Evolutionary conservation across 2,888 invertebrate species (phyloP).

Genomic region (Crematogaster levior): DNA sequence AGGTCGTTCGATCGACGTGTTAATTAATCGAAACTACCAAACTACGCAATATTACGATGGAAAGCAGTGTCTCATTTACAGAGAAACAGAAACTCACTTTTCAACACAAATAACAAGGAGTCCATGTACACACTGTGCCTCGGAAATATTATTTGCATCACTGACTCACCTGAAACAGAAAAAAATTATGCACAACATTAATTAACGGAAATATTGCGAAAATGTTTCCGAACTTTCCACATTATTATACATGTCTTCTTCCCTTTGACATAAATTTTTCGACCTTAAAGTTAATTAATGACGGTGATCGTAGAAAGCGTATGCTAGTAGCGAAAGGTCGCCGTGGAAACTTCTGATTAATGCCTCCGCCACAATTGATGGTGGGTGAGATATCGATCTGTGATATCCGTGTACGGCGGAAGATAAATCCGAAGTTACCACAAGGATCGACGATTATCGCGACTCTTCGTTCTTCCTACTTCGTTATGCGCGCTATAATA

Average conservation of each 20-base stretch:
- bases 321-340: not conserved
- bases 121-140: not conserved
- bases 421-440: constrained; percentile 41
- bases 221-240: not conserved
- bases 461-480: constrained; percentile 5
- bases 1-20: constrained; percentile 6
- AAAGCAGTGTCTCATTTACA: not conserved
- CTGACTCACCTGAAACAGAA: constrained; percentile 68
- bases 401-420: constrained; percentile 32
- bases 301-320: not conserved
- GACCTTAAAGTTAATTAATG: not conserved
- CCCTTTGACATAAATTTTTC: not conserved
- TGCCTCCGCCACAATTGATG: constrained; percentile 40
- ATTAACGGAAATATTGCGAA: not conserved
- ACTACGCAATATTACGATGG: constrained; percentile 14
- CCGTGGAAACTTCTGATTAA: constrained; percentile 38
- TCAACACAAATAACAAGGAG: not conserved
- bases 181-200: not conserved
- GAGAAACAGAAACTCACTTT: constrained; percentile 59
- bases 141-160: constrained; percentile 12
- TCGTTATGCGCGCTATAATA: constrained; percentile 7
- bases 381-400: constrained; percentile 47
- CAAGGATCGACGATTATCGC: constrained; percentile 39
- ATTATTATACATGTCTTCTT: not conserved
- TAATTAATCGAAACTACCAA: constrained; percentile 1